A percentile compares a stretch with the other conserved stretches of the same genome.
Conservation (phyloP, 2,797 vertebrate species). For the Gymnothorax reevesii region DNA sequence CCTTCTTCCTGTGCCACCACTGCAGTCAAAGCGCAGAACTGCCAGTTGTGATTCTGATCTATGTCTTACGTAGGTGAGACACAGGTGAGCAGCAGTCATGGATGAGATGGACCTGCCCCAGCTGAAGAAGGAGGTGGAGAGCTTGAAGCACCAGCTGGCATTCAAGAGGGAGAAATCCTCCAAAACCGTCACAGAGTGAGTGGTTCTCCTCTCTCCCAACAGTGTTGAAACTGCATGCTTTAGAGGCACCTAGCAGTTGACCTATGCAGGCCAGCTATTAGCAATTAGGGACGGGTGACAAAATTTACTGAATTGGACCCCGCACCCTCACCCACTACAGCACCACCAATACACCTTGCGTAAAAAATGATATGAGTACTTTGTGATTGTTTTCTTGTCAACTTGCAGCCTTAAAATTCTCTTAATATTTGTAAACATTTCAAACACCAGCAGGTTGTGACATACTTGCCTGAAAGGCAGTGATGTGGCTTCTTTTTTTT, state of each 20-base stretch:
- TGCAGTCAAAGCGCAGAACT: background rate
- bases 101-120: conserved; percentile 90
- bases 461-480: no score
- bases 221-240: background rate
- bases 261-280: background rate
- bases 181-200: conserved; percentile 91
- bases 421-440: no score
- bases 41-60: background rate
- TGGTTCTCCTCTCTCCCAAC: conserved; percentile 30
- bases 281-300: no score
- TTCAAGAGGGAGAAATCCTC: conserved; percentile 91
- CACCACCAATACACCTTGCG: no score
- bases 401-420: no score
- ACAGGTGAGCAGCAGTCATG: conserved; percentile 65
- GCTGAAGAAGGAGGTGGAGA: conserved; percentile 94
- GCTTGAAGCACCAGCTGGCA: conserved; percentile 91
- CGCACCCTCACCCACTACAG: no score
- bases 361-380: no score
- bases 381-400: no score
- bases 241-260: background rate
- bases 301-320: no score
- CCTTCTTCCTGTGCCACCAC: background rate
- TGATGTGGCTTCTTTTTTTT: no score
- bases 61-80: background rate
- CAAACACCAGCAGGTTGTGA: no score